Evolutionary conservation across 2,888 invertebrate genomes (phyloP), one percentile per base, ranked within the genome.

Genomic region (Apodemia mormo): DNA sequence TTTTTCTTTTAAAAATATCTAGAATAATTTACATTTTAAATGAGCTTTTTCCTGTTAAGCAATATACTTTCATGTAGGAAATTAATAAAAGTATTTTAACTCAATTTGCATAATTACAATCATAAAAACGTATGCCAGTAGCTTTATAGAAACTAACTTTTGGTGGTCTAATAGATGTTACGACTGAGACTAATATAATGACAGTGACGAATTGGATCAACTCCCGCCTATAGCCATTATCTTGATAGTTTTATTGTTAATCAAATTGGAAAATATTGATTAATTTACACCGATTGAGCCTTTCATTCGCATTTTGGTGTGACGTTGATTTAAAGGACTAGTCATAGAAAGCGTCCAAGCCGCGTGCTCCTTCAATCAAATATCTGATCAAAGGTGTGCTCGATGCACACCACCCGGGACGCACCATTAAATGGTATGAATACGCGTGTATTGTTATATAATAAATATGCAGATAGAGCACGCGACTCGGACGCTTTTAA

Each of bases 161-260:
- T 77, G 86, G 85, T 87, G 86, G 86, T 86, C 86, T 76, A 73
- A 80, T 79, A 76, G 79, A 79, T 66, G 68, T 70, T 77, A 76
- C 65, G 22, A 65, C 75, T 76, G 75, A 81, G 82, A 82, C 82
- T 83, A 76, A 76, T 81, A 80, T 89, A 87, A 90, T 86, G 83
- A 83, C 88, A 82, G 84, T 87, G 87, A 90, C 89, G 89, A 90
- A 90, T 90, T 82, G 80, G 76, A 81, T 78, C 79, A 80, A 78
- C 82, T 77, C 79, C 84, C 81, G 82, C 84, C 82, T 81, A 80
- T 82, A 76, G 81, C 83, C 80, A 87, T 88, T 85, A 87, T 84
- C 82, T 82, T 87, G 90, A 89, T 90, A 85, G 84, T 83, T 90
- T 89, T 88, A 89, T 87, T 85, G 85, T 85, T 82, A 82, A 81